Base-by-base conservation (phyloP, 1,140 invertebrate genomes). In the Pogonognathellus flavescens region DNA sequence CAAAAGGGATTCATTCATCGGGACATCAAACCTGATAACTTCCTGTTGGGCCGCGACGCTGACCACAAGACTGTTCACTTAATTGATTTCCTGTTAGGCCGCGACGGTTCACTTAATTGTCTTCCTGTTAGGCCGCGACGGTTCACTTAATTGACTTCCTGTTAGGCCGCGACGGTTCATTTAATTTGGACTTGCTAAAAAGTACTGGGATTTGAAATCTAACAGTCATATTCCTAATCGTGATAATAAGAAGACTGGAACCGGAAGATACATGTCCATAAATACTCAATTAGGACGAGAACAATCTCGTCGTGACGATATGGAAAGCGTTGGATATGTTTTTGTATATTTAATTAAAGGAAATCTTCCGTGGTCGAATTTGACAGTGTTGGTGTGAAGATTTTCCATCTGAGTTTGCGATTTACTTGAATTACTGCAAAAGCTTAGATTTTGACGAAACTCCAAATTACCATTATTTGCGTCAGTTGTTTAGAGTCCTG, bases 71-170 rank as follows among this genome's bases (percentile, higher is more conserved):
- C 20, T 93, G 92, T 99, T 20, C 98, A 97, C 92, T 94, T 99
- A 89, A 99, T 99, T 90, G 98, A 99, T 92, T 99, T 98, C n/a
- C n/a, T n/a, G n/a, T n/a, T n/a, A n/a, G n/a, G n/a, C n/a, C n/a
- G n/a, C n/a, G n/a, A n/a, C n/a, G n/a, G n/a, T n/a, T n/a, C n/a
- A n/a, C n/a, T n/a, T n/a, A n/a, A n/a, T n/a, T n/a, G n/a, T n/a
- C 92, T 99, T 99, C 92, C 93, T 99, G 72, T 99, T 99, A 97
- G 97, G 97, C 88, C 97, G 97, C 90, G 97, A 96, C 0, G 94
- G 92, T 99, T 20, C 98, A 97, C 92, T 94, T 99, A 89, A 99
- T 99, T 90, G 98, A 99, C 92, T 99, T 98, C n/a, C n/a, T n/a
- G n/a, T n/a, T n/a, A n/a, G n/a, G n/a, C n/a, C n/a, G n/a, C n/a